These are phyloP conservation scores for Asbolus verrucosus DNA, from an alignment of 1,140 invertebrate genomes.

Conservation along the genomic window DNA sequence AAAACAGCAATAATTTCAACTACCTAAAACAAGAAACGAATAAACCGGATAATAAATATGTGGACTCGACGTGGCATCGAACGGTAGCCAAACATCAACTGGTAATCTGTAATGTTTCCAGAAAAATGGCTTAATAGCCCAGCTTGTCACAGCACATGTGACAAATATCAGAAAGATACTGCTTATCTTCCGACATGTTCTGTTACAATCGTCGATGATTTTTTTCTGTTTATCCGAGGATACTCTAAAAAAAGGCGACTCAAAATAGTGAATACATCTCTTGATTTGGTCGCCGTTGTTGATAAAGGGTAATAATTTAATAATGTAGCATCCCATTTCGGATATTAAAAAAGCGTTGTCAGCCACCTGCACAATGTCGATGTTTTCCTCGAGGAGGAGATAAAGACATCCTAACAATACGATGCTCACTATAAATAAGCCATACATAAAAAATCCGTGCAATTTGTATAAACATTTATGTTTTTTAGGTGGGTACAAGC, in stretches of 20 bases:
- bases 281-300: background rate
- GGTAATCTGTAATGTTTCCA: background rate
- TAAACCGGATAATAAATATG: background rate
- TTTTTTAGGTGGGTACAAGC: constrained; percentile 11
- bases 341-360: background rate
- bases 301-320: background rate
- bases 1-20: background rate
- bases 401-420: constrained; percentile 1
- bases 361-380: background rate
- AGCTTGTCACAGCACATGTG: background rate
- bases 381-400: background rate
- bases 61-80: background rate
- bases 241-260: background rate
- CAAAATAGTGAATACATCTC: background rate
- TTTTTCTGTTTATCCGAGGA: background rate
- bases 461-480: background rate
- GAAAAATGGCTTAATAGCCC: background rate
- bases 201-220: background rate
- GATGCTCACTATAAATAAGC: constrained; percentile 6
- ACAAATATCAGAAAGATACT: background rate
- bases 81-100: constrained; percentile 8
- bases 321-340: background rate
- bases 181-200: background rate
- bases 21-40: background rate
- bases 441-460: constrained; percentile 14